These are phyloP conservation scores for Aphelenchoides bicaudatus DNA, from an alignment of 2,888 invertebrate genomes.

Conservation along the genomic window DNA sequence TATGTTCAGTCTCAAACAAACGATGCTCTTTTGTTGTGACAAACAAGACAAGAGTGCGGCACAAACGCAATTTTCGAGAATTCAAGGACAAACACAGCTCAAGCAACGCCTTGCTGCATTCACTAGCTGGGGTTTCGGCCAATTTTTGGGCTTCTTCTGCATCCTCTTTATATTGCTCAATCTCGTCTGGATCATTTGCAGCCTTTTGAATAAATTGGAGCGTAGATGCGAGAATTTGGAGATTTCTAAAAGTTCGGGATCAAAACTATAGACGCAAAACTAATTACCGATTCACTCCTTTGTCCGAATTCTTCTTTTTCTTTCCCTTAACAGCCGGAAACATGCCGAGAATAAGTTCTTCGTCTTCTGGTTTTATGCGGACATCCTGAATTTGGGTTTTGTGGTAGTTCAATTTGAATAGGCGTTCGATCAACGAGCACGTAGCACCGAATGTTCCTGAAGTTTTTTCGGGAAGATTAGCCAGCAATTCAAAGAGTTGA, in stretches of 20 bases:
- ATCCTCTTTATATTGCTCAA: too few relatives aligned
- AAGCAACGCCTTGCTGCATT: neutral
- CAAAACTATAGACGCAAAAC: neutral
- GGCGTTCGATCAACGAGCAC: neutral
- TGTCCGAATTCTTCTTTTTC: neutral
- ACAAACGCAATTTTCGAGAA: neutral
- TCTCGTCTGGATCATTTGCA: neutral
- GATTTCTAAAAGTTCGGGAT: neutral
- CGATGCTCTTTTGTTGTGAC: neutral
- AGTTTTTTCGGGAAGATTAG: neutral
- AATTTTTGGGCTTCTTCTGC: too few relatives aligned
- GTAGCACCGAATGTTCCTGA: neutral
- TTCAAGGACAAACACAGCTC: neutral
- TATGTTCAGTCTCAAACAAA: neutral
- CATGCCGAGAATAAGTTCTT: neutral
- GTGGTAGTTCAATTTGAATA: neutral
- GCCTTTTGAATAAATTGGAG: too few relatives aligned
- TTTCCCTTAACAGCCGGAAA: neutral
- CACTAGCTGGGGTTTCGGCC: neutral
- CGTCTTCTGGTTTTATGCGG: neutral
- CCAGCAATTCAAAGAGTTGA: neutral
- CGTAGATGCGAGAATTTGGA: too few relatives aligned
- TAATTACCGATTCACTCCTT: too few relatives aligned
- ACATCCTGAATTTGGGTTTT: too few relatives aligned
- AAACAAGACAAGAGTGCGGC: neutral